A percentile compares a stretch with the other conserved stretches of the same genome.
These are phyloP conservation scores for Plotosus lineatus DNA, from an alignment of 2,113 vertebrate species.

Conservation along the genomic window DNA sequence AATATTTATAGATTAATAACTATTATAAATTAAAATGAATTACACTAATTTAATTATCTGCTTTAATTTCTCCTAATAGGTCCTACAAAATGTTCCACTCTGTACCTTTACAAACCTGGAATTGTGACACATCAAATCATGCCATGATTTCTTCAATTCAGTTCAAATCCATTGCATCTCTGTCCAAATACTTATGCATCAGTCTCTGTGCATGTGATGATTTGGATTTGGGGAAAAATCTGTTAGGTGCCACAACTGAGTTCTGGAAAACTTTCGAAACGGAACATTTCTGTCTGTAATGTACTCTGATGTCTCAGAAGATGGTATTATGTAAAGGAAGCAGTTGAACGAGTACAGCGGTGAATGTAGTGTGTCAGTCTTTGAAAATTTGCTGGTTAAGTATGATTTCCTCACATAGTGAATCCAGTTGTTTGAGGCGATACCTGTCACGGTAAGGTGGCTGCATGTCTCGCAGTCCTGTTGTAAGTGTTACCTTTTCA, in stretches of 20 bases:
- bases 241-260: background rate
- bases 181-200: too few species aligned
- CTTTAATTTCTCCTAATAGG: too few species aligned
- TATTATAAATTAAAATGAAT: too few species aligned
- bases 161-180: too few species aligned
- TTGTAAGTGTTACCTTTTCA: background rate
- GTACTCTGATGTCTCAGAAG: background rate
- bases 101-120: too few species aligned
- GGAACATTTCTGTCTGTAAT: background rate
- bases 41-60: too few species aligned
- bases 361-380: background rate
- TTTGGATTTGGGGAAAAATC: conserved; percentile 7
- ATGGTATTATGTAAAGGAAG: background rate
- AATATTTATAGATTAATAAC: too few species aligned
- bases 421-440: background rate
- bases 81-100: too few species aligned
- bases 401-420: background rate
- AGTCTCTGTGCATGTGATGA: conserved; percentile 10
- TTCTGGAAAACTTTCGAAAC: background rate
- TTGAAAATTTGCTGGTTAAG: background rate
- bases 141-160: too few species aligned
- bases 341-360: too few species aligned
- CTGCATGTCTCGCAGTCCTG: background rate
- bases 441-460: background rate
- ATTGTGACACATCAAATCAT: too few species aligned